Percentiles rank a stretch among this genome's conserved stretches.
phyloP scores from a whole-genome alignment of 2,113 vertebrate genomes.

The Vicugna pacos region DNA sequence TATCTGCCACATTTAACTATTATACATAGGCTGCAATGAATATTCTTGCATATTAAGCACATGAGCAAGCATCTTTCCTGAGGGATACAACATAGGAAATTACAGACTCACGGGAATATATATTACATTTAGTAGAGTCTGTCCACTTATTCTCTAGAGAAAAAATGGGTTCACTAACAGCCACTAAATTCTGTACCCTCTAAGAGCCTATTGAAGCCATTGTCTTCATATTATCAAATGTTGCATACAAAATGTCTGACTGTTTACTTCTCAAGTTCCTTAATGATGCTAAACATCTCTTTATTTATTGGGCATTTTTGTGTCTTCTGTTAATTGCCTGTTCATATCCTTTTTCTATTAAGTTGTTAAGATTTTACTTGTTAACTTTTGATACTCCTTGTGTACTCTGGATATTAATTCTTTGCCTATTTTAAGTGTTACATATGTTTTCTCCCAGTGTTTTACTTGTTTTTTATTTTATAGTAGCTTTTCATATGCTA shows the following conservation, averaged over 20 bases:
- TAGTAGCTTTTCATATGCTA: not conserved
- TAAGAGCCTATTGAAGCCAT: not conserved
- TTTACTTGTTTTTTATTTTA: constrained; percentile 21
- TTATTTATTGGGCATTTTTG: constrained; percentile 21
- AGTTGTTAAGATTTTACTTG: constrained; percentile 21
- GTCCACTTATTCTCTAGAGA: not conserved
- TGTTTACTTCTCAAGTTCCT: not conserved
- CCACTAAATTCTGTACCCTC: not conserved
- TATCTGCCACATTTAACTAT: not conserved
- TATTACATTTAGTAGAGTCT: not conserved
- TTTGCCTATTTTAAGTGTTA: not conserved
- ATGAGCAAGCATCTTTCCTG: not conserved
- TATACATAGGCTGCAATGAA: not conserved
- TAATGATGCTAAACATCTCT: constrained; percentile 24
- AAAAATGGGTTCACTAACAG: not conserved
- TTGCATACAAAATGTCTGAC: not conserved
- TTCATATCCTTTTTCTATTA: constrained; percentile 12
- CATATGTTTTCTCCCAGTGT: not conserved
- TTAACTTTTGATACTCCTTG: not conserved
- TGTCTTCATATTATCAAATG: not conserved
- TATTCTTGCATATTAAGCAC: not conserved
- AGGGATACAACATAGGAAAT: not conserved
- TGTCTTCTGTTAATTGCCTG: not conserved
- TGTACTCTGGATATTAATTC: not conserved
- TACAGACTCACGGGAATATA: not conserved